Evolutionary conservation across 1,140 invertebrate species (phyloP), one percentile per base, ranked within the genome.

Genomic region (Drosophila tani): DNA sequence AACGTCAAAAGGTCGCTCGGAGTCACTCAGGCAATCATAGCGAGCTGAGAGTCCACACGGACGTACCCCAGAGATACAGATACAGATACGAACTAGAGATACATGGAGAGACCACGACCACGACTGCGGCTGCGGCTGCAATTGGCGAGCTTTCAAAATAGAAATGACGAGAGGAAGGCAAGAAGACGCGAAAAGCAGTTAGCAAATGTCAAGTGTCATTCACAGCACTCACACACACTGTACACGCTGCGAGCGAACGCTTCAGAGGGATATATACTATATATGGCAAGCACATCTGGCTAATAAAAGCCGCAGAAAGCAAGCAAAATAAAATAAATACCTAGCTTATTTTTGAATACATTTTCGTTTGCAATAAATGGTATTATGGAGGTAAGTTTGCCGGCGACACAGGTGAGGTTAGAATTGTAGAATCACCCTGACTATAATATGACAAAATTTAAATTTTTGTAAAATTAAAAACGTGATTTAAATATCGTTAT

Each of bases 201-300:
- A 62, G 71, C 74, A 85, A 85, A 85, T 85, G 82, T 85, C 82
- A 85, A 81, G 82, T 77, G 82, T 50, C 82, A 80, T 62, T 51
- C 70, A 73, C 69, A 55, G 38, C 43, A 51, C 50, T 12, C 38
- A 17, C 3, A 21, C 38, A 58, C 43, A 32, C 32, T 29, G 9
- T 8, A 35, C 9, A 35, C 32, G 32, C 32, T 32, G 8, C 8
- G 32, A 32, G 32, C 32, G 27, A 24, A 64, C 49, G 47, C 66
- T 45, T 45, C 40, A 53, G 9, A 68, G 27, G 29, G 15, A 47
- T 50, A 41, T 43, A 57, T 68, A 51, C 38, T 38, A 21, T 47
- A 21, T 71, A 51, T 43, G 66, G 47, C 59, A n/a, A 21, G 55
- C 62, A 71, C 53, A 73, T 73, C 69, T 73, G 53, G 67, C 69